Conservation (phyloP, 2,797 vertebrate species). For the Danio kyathit region DNA sequence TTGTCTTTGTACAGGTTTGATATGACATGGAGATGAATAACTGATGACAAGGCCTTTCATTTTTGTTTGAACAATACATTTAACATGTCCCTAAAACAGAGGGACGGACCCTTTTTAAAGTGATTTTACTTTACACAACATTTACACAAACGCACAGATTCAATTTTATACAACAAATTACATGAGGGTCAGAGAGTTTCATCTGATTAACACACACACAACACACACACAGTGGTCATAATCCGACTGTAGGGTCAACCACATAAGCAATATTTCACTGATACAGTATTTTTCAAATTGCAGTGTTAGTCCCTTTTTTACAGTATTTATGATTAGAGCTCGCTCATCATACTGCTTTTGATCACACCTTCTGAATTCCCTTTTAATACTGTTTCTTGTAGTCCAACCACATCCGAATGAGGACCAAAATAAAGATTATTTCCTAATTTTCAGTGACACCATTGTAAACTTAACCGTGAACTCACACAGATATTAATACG, state of each 20-base stretch:
- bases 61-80: not conserved
- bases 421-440: not conserved
- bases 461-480: constrained; percentile 3
- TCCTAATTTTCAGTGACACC: not conserved
- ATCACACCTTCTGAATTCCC: constrained; percentile 1
- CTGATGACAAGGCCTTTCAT: not conserved
- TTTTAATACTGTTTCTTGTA: not conserved
- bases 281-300: constrained; percentile 9
- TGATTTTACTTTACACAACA: constrained; percentile 29
- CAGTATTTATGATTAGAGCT: not conserved
- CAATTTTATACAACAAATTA: not conserved
- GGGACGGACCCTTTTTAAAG: not conserved
- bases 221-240: constrained; percentile 8
- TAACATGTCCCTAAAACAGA: constrained; percentile 1
- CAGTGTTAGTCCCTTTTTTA: constrained; percentile 34
- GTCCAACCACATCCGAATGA: not conserved
- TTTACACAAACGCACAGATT: constrained; percentile 7
- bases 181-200: constrained; percentile 2
- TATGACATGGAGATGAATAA: not conserved
- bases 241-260: constrained; percentile 15
- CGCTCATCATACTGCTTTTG: not conserved
- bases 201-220: not conserved
- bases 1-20: not conserved
- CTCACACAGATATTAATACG: not conserved
- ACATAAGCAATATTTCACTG: constrained; percentile 16